These are phyloP conservation scores for Cephus pulcher DNA, from an alignment of 2,888 invertebrate species.

Conservation along the genomic window DNA sequence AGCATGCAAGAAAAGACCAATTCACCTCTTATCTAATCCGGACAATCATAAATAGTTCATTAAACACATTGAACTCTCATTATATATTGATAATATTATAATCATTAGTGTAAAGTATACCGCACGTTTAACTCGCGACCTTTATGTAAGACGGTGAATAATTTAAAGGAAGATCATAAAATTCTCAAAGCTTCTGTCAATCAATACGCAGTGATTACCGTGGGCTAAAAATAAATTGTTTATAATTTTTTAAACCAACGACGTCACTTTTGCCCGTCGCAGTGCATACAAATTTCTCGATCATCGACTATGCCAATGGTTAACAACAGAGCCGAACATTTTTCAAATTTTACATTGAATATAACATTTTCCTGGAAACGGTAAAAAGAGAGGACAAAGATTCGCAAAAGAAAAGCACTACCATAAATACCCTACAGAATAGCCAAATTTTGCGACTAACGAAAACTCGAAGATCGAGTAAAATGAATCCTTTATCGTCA, in stretches of 20 bases:
- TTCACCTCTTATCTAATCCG: neutral
- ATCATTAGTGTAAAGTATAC: neutral
- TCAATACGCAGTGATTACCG: neutral
- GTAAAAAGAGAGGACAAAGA: neutral
- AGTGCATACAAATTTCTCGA: neutral
- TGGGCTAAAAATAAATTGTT: neutral
- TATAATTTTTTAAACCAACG: neutral
- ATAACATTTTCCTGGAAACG: neutral
- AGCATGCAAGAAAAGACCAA: neutral
- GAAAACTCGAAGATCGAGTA: neutral
- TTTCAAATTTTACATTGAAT: neutral
- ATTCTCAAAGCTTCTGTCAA: neutral
- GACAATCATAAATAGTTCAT: neutral
- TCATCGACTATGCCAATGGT: neutral
- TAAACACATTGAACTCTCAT: neutral
- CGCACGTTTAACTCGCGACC: neutral
- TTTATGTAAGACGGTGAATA: neutral
- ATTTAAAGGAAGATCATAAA: neutral
- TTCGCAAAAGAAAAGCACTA: neutral
- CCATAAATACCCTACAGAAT: neutral
- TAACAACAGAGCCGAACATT: neutral
- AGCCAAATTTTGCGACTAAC: neutral
- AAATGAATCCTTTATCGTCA: neutral
- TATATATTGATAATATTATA: neutral
- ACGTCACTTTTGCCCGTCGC: neutral